Base-by-base conservation (phyloP, 1,140 invertebrate species). In the Dermatophagoides farinae region DNA sequence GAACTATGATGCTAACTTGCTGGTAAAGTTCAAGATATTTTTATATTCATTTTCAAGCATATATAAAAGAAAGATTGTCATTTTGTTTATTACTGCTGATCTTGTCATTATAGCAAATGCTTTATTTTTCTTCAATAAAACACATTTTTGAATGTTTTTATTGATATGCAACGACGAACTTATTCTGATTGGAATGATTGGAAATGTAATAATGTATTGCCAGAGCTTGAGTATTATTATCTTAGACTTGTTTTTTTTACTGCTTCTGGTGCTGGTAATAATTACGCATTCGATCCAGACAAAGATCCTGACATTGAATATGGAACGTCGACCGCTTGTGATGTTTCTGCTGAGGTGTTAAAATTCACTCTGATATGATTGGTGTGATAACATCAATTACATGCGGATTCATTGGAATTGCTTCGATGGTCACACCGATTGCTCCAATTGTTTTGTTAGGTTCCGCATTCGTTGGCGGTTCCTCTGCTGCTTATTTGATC, bases 251-350 rank as follows among this genome's bases (percentile, higher is more conserved):
- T 10, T 16, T 54, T 25, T 20, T 54, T 54, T 41, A 54, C 31
- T 8, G 10, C 10, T 41, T 54, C 52, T 8, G n/a, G n/a, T n/a
- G 8, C 31, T 9, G 10, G 18, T 37, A 8, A 9, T 25, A 9
- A 16, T 41, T 54, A 54, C 25, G 39, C 10, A 9, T 54, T 54
- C 23, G 52, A 54, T 22, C 12, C 18, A 20, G n/a, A 37, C 6
- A 37, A 54, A 54, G 52, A 54, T 20, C 52, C 52, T 25, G 52
- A 54, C 22, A 41, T 54, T 18, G 52, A 54, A 37, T 54, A 12
- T 54, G 52, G 31, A 12, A 54, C 11, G 8, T 54, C 52, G 10
- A 10, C 52, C 6, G 31, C 31, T 10, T 54, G 52, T 54, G 31
- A 39, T 37, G 8, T 54, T 8, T 54, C 52, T 20, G 11, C 52